Evolutionary conservation across 1,140 invertebrate species (phyloP), one percentile per base, ranked within the genome.

Genomic region (Nephotettix cincticeps): DNA sequence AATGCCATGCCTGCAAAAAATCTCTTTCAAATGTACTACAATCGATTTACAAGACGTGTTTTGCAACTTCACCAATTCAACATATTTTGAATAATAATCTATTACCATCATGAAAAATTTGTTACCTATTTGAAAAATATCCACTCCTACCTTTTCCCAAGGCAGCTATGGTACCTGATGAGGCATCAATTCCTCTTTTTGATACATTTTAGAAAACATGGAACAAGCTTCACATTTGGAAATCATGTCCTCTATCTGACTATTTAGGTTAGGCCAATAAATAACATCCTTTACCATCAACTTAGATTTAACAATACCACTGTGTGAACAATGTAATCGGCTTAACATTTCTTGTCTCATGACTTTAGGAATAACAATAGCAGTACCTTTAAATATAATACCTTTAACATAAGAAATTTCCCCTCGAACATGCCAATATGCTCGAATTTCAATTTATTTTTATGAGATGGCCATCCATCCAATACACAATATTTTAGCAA

Each of bases 51-150:
- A 68, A 23, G 68, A 72, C 45, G 51, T 69, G 11, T 36, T 66
- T 17, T 61, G 69, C 11, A 77, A 21, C 4, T 45, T 21, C n/a
- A 23, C 47, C 3, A 79, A 21, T 74, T 80, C 76, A 21, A 77
- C 36, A 69, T 73, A 80, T 70, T 79, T 79, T 36, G 74, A 78
- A 73, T 74, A 79, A 74, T 80, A 79, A 70, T 81, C 79, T 30
- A 80, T 74, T 9, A 79, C 72, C n/a, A 82, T 27, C 1, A 82
- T 27, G 73, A 77, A 81, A 47, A 6, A 74, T 23, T 78, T 73
- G 30, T 73, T 74, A 13, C 76, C 69, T 21, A 78, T 76, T 68
- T 80, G 72, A 72, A 79, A 77, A 23, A 79, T 68, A 73, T 81
- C 78, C 28, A 68, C 63, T 1, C 77, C 77, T 21, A 81, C 68